Evolutionary conservation across 1,140 invertebrate genomes (phyloP).

Genomic region (Drusus annulatus): DNA sequence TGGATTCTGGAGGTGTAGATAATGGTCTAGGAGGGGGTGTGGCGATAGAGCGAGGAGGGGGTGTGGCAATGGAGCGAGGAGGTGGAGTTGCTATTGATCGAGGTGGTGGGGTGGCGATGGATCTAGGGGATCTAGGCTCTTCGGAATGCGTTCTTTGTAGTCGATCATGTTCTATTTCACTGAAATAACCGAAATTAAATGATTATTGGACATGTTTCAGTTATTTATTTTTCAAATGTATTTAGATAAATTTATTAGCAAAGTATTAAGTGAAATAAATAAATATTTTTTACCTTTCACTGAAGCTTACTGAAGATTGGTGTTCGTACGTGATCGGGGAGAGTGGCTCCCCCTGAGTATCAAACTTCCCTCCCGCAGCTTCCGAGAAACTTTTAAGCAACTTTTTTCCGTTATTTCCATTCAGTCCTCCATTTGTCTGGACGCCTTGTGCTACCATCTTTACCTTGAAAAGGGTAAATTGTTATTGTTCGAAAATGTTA

Average conservation of each 20-base stretch:
- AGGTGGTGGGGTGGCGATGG: conserved; percentile 62
- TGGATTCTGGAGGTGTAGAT: conserved; percentile 57
- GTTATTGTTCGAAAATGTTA: conserved; percentile 6
- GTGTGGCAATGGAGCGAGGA: conserved; percentile 14
- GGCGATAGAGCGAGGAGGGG: conserved; percentile 70
- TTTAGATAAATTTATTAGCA: too few relatives aligned
- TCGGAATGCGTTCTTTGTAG: conserved; percentile 87
- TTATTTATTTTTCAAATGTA: too few relatives aligned
- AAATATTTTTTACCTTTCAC: conserved; percentile 46
- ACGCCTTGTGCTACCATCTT: conserved; percentile 92
- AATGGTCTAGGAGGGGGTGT: conserved; percentile 80
- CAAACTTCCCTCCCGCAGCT: conserved; percentile 70
- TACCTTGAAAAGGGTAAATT: conserved; percentile 70
- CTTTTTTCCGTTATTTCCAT: conserved; percentile 74
- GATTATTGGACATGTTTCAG: conserved; percentile 57
- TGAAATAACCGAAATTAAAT: conserved; percentile 37
- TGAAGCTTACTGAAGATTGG: conserved; percentile 51
- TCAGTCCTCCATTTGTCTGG: conserved; percentile 85
- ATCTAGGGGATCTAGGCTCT: conserved; percentile 82
- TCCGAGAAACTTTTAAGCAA: conserved; percentile 89
- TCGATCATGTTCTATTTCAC: conserved; percentile 78
- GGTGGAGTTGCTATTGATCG: conserved; percentile 11
- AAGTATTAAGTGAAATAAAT: too few relatives aligned
- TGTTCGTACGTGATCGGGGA: conserved; percentile 36
- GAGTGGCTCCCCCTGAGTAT: neutral